These are phyloP conservation scores for Bellardia pandia DNA, from an alignment of 2,888 invertebrate species.

Conservation along the genomic window DNA sequence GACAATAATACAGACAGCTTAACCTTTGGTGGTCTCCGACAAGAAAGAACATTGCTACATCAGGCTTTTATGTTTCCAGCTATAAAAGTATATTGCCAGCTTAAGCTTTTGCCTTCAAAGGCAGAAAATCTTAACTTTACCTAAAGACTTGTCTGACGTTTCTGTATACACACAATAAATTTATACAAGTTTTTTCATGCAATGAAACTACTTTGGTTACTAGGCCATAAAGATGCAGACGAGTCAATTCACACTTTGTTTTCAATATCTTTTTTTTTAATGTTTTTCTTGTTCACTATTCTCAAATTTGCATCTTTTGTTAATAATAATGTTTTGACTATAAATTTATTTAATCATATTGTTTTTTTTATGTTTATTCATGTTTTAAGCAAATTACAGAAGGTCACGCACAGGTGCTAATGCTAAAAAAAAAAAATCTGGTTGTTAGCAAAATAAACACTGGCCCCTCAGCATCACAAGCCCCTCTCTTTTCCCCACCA, in stretches of 20 bases:
- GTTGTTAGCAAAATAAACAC: not conserved
- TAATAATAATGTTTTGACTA: conserved; percentile 7
- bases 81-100: too few species aligned
- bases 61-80: too few species aligned
- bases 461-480: too few species aligned
- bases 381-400: conserved; percentile 49
- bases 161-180: too few species aligned
- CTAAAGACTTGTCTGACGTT: too few species aligned
- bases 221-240: not conserved
- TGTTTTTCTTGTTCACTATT: conserved; percentile 15
- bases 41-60: too few species aligned
- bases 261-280: not conserved
- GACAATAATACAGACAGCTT: too few species aligned
- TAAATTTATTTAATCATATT: not conserved
- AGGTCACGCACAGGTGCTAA: conserved; percentile 58
- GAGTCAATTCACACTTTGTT: not conserved
- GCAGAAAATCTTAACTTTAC: too few species aligned
- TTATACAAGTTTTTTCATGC: too few species aligned
- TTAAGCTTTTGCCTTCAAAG: too few species aligned
- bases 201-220: not conserved
- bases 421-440: not conserved
- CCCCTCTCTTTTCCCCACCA: too few species aligned
- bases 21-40: too few species aligned
- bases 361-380: conserved; percentile 1
- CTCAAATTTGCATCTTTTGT: conserved; percentile 5